phyloP scores from a whole-genome alignment of 2,113 vertebrate species.

The Prinia subflava region DNA sequence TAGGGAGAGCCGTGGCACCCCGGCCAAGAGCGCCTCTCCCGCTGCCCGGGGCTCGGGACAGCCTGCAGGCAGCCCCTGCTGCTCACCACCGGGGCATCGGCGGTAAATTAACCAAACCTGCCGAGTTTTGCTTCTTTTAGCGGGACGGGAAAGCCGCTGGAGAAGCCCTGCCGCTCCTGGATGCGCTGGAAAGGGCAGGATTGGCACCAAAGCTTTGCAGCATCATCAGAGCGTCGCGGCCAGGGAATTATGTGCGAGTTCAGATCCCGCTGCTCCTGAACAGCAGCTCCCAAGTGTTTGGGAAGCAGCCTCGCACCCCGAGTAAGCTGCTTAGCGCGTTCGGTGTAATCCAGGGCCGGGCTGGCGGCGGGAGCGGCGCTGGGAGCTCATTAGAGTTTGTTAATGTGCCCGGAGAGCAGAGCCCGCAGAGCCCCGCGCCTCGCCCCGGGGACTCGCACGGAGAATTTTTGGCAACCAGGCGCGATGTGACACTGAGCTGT shows the following conservation, averaged over 20 bases:
- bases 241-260: rapidly evolving
- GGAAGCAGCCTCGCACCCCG: background rate
- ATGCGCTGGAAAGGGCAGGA: rapidly evolving
- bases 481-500: rapidly evolving
- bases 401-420: background rate
- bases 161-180: background rate
- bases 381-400: background rate
- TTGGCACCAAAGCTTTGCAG: rapidly evolving
- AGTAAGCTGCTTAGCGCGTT: background rate
- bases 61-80: background rate
- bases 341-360: background rate
- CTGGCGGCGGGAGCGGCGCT: background rate
- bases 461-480: background rate
- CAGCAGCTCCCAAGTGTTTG: rapidly evolving
- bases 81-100: rapidly evolving
- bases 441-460: background rate
- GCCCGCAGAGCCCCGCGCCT: background rate
- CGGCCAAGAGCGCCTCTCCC: background rate
- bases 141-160: background rate
- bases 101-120: rapidly evolving
- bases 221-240: rapidly evolving
- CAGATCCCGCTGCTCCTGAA: background rate
- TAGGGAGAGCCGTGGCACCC: background rate
- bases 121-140: background rate
- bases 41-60: background rate